Evolutionary conservation across 1,140 invertebrate genomes (phyloP).

Genomic region (Liolophura sinensis): DNA sequence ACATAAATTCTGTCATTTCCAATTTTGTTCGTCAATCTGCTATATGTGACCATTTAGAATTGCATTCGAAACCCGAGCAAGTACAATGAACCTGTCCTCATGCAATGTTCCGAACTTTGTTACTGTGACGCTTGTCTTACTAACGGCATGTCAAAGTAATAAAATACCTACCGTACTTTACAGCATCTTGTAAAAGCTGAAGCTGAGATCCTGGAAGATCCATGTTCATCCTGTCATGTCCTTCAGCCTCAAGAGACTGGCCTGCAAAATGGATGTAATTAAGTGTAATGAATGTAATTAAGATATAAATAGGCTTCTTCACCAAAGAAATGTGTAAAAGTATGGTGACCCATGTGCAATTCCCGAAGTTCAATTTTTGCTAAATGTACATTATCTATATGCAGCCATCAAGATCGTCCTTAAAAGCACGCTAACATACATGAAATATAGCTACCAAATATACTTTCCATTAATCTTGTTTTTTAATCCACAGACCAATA

Average conservation of each 20-base stretch:
- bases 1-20: not conserved
- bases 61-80: not conserved
- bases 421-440: no score
- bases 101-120: no score
- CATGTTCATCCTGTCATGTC: not conserved
- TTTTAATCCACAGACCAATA: no score
- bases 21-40: no score
- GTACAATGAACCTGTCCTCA: no score
- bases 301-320: not conserved
- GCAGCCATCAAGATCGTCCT: no score
- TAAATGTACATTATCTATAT: no score
- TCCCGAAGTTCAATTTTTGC: no score
- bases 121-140: not conserved
- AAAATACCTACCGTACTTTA: not conserved
- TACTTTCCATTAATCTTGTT: no score
- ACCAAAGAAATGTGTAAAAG: not conserved
- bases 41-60: not conserved
- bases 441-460: no score
- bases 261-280: not conserved
- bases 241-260: not conserved
- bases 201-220: not conserved
- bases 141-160: not conserved
- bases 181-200: not conserved
- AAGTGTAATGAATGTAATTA: not conserved
- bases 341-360: no score